Conservation (phyloP, 2,888 invertebrate genomes). For the Drosophila meridiana region DNA sequence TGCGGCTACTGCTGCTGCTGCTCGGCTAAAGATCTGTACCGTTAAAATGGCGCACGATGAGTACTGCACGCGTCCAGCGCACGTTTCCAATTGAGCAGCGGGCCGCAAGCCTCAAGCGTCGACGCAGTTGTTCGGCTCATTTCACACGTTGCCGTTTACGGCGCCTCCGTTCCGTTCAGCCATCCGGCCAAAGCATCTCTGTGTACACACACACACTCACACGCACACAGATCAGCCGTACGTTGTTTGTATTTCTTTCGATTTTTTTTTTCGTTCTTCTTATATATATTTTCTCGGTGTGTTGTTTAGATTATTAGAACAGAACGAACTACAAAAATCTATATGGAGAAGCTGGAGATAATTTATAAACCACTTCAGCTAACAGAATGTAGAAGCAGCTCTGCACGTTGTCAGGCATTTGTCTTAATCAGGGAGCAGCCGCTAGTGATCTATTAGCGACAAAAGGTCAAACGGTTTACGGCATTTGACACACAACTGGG, state of each 20-base stretch:
- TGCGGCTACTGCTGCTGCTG: constrained; percentile 1
- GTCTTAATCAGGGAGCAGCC: constrained; percentile 61
- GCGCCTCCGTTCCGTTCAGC: constrained; percentile 39
- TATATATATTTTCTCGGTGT: constrained; percentile 2
- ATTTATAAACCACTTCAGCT: constrained; percentile 75
- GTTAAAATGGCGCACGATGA: constrained; percentile 31
- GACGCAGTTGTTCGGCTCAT: constrained; percentile 61
- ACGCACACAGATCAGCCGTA: not conserved
- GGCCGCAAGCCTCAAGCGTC: constrained; percentile 28
- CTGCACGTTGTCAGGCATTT: constrained; percentile 58
- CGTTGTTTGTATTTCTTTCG: constrained; percentile 20
- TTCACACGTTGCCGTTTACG: constrained; percentile 66
- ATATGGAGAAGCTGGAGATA: constrained; percentile 59
- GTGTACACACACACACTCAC: constrained; percentile 20
- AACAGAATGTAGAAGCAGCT: constrained; percentile 8
- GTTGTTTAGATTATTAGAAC: constrained; percentile 74
- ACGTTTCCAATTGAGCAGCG: constrained; percentile 60
- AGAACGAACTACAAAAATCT: constrained; percentile 59
- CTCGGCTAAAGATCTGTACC: not conserved
- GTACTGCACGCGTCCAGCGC: constrained; percentile 72
- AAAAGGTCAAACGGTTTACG: constrained; percentile 43
- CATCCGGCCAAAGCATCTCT: constrained; percentile 42
- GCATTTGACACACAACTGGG: constrained; percentile 33
- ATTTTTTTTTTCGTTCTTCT: constrained; percentile 30
- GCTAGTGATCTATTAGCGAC: constrained; percentile 56